A percentile compares a stretch with the other conserved stretches of the same genome.
phyloP scores from a whole-genome alignment of 2,888 invertebrate genomes.

The Chouioia cunea region DNA sequence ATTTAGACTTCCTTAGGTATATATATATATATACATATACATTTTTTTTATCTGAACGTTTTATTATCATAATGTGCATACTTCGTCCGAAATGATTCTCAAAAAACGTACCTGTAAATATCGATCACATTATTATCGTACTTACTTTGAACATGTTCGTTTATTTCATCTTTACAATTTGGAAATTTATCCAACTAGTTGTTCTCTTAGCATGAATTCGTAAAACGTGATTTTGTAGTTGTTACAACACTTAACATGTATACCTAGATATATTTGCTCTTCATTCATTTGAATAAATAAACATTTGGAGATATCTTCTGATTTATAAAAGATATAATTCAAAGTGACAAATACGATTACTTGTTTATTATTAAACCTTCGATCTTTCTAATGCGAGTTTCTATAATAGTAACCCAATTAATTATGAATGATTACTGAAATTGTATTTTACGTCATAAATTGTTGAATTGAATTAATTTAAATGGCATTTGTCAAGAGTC shows the following conservation, averaged over 20 bases:
- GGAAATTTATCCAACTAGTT: not conserved
- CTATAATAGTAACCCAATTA: no score
- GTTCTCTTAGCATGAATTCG: not conserved
- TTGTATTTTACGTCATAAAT: no score
- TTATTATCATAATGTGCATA: no score
- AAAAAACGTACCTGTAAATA: no score
- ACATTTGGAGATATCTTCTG: constrained; percentile 16
- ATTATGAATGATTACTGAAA: no score
- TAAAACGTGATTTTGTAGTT: not conserved
- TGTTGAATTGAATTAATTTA: no score
- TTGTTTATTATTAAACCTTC: constrained; percentile 2
- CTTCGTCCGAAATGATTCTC: no score
- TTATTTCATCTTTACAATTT: not conserved
- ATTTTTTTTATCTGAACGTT: no score
- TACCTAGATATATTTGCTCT: constrained; percentile 31
- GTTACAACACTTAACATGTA: constrained; percentile 13
- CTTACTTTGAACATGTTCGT: constrained; percentile 28
- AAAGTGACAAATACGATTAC: not conserved
- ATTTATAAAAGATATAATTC: constrained; percentile 8
- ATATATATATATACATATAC: no score
- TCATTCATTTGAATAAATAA: constrained; percentile 30
- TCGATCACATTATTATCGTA: not conserved
- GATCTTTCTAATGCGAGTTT: no score
- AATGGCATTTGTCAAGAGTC: no score
- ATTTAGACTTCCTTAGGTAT: no score